These are phyloP conservation scores for Dicentrarchus labrax DNA, from an alignment of 2,113 vertebrate species.

Conservation along the genomic window DNA sequence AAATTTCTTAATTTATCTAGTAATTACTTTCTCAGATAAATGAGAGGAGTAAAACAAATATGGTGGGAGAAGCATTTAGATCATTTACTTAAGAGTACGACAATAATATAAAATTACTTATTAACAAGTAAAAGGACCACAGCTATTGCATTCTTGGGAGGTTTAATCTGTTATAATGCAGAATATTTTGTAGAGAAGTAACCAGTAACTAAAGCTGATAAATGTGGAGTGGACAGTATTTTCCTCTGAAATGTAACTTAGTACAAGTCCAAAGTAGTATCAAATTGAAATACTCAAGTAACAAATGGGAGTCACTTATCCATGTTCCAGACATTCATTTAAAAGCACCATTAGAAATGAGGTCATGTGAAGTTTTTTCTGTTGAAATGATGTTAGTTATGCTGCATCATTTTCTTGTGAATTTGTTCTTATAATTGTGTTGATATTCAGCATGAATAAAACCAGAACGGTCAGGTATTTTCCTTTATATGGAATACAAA, in stretches of 20 bases:
- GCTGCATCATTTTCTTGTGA: not conserved
- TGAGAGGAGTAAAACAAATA: too few species aligned
- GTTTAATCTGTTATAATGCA: not conserved
- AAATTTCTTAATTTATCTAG: too few species aligned
- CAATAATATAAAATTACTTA: not conserved
- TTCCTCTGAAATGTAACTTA: not conserved
- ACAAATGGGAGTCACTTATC: not conserved
- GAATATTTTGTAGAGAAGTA: not conserved
- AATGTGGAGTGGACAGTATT: not conserved
- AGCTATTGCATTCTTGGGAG: not conserved
- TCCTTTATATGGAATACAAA: not conserved
- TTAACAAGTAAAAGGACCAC: not conserved
- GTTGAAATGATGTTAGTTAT: not conserved
- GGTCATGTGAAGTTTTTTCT: not conserved
- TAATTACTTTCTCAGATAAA: too few species aligned
- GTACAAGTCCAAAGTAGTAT: not conserved
- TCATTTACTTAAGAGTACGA: not conserved
- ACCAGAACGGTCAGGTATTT: conserved; percentile 23
- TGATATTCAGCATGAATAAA: conserved; percentile 3
- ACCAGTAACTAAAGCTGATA: not conserved
- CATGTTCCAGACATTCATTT: not conserved
- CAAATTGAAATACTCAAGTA: not conserved
- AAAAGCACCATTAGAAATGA: not conserved
- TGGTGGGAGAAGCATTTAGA: not conserved
- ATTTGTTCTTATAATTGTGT: not conserved